A percentile compares a stretch with the other conserved stretches of the same genome.
phyloP scores from a whole-genome alignment of 2,888 invertebrate species.

The Pycnomerus fuliginosus region DNA sequence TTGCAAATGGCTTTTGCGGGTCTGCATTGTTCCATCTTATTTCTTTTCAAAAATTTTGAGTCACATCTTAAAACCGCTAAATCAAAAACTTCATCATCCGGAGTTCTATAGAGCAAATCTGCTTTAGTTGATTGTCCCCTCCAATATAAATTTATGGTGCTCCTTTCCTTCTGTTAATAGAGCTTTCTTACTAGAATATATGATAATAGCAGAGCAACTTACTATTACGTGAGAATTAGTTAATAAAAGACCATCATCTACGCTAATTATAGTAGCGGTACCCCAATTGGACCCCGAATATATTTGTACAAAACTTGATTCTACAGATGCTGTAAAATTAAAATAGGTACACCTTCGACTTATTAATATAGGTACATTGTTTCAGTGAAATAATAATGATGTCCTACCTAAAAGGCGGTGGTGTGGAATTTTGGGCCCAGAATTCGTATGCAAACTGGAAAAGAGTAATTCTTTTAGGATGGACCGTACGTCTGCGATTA shows the following conservation, averaged over 20 bases:
- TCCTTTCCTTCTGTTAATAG: too few relatives aligned
- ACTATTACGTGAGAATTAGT: constrained; percentile 65
- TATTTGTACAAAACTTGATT: constrained; percentile 57
- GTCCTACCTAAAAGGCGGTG: background rate
- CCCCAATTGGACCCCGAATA: constrained; percentile 63
- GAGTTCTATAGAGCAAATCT: background rate
- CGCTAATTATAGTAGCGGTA: constrained; percentile 58
- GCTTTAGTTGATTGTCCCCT: background rate
- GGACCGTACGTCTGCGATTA: constrained; percentile 57
- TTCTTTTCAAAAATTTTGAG: constrained; percentile 34
- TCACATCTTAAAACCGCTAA: constrained; percentile 55
- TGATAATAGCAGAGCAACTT: background rate
- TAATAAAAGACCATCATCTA: constrained; percentile 55
- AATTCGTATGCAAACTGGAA: background rate
- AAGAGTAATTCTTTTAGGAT: constrained; percentile 34
- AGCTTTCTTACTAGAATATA: too few relatives aligned
- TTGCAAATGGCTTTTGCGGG: background rate
- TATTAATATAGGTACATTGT: too few relatives aligned
- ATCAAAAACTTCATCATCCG: constrained; percentile 52
- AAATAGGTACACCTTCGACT: constrained; percentile 6
- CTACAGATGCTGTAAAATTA: constrained; percentile 52
- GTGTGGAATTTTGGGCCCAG: background rate
- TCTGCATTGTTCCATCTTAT: constrained; percentile 3
- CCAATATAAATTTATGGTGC: background rate
- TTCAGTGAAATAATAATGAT: background rate